These are phyloP conservation scores for Eudemis profundana DNA, from an alignment of 2,888 invertebrate genomes.

Conservation along the genomic window DNA sequence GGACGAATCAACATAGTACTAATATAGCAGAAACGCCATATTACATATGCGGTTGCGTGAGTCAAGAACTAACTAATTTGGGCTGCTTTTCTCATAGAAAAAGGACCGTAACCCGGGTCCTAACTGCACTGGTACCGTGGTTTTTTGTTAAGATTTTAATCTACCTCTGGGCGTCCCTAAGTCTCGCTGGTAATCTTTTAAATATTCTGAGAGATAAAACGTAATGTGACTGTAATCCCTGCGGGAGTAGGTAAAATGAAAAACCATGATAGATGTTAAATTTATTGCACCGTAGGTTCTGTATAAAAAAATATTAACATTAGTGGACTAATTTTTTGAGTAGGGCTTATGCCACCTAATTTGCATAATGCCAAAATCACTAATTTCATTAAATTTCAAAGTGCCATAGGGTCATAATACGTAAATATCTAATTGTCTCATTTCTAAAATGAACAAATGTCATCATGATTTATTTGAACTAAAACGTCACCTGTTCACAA, in stretches of 20 bases:
- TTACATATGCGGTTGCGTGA: conserved; percentile 14
- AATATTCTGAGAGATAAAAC: conserved; percentile 25
- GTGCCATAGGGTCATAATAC: too few relatives aligned
- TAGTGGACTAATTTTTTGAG: neutral
- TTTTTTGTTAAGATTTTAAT: conserved; percentile 36
- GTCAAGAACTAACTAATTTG: neutral
- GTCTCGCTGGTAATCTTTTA: conserved; percentile 36
- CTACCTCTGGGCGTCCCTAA: conserved; percentile 30
- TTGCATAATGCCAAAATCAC: too few relatives aligned
- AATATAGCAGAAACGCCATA: conserved; percentile 16
- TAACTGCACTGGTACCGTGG: conserved; percentile 10
- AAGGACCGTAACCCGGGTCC: neutral
- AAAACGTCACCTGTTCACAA: too few relatives aligned
- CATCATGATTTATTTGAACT: too few relatives aligned
- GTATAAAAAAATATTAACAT: conserved; percentile 1
- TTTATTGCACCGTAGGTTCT: neutral
- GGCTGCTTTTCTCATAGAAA: neutral
- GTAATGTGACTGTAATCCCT: conserved; percentile 35
- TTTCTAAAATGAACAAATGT: too few relatives aligned
- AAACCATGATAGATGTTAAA: neutral
- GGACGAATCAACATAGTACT: conserved; percentile 25
- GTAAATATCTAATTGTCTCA: too few relatives aligned
- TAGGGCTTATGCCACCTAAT: too few relatives aligned
- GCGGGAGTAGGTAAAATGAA: conserved; percentile 11
- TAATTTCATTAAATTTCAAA: too few relatives aligned